Percentiles rank a stretch among this genome's conserved stretches.
Evolutionary conservation across 2,113 vertebrate genomes (phyloP).

Genomic region (Sapajus apella): DNA sequence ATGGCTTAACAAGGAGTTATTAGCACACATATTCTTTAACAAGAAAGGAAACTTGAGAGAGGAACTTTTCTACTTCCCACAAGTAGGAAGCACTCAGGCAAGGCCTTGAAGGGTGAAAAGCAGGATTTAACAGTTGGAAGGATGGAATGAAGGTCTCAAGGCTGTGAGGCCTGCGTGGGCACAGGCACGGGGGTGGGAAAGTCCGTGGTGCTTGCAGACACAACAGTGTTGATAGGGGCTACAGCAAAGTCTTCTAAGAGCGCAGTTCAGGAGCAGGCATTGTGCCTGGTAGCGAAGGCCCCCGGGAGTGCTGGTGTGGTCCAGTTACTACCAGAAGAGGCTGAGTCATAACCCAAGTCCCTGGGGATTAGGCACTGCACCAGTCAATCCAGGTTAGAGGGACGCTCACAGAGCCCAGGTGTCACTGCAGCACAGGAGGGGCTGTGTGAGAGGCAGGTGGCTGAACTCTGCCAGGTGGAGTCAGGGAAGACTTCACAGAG

Average conservation of each 20-base stretch:
- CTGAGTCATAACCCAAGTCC: background rate
- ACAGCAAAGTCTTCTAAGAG: rapidly evolving
- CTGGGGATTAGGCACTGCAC: background rate
- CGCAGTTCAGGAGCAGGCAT: too few relatives aligned
- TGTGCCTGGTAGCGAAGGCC: background rate
- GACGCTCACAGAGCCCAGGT: background rate
- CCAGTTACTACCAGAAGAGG: too few relatives aligned
- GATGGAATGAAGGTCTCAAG: background rate
- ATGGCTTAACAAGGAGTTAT: too few relatives aligned
- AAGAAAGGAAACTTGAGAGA: too few relatives aligned
- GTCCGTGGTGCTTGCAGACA: background rate
- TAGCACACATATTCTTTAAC: too few relatives aligned
- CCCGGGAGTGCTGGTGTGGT: too few relatives aligned
- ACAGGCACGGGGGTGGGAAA: rapidly evolving
- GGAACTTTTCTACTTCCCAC: too few relatives aligned
- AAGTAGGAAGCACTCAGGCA: background rate
- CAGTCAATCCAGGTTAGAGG: background rate
- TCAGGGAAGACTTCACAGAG: background rate
- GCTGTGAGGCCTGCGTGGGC: rapidly evolving
- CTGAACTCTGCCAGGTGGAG: background rate
- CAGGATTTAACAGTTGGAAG: too few relatives aligned
- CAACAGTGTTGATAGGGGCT: rapidly evolving
- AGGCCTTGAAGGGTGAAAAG: background rate
- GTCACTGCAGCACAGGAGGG: background rate
- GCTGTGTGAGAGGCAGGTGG: background rate